Percentiles rank a stretch among this genome's conserved stretches.
Evolutionary conservation across 2,888 invertebrate genomes (phyloP).

Genomic region (Ariolimax columbianus): DNA sequence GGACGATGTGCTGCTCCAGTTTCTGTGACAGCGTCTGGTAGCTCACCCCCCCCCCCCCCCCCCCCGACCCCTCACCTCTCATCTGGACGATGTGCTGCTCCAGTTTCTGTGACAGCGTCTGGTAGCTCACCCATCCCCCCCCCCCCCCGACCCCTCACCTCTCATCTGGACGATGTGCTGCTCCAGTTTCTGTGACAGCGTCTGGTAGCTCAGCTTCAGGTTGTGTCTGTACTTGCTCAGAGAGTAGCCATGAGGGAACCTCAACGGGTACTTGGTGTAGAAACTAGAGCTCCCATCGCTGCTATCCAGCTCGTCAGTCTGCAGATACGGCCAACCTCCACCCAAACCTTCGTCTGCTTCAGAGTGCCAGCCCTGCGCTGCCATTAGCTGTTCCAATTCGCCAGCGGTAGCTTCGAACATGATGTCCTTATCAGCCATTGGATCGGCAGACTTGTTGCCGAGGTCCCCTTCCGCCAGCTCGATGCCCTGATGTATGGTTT

Average conservation of each 20-base stretch:
- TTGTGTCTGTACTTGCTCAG: constrained; percentile 58
- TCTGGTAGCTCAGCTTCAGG: constrained; percentile 59
- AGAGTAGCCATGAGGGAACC: constrained; percentile 57
- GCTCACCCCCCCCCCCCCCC: too few relatives aligned
- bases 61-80: constrained; percentile 33
- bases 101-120: constrained; percentile 56
- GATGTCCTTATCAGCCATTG: constrained; percentile 40
- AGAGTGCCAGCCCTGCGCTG: background rate
- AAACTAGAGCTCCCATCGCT: constrained; percentile 51
- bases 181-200: constrained; percentile 56
- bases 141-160: constrained; percentile 8
- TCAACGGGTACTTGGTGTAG: constrained; percentile 57
- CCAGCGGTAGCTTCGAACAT: constrained; percentile 15
- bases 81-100: constrained; percentile 53
- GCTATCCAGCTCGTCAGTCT: constrained; percentile 45
- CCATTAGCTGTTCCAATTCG: constrained; percentile 8
- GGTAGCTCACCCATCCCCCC: constrained; percentile 58
- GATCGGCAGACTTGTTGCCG: constrained; percentile 54
- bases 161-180: constrained; percentile 49
- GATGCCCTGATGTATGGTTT: constrained; percentile 76
- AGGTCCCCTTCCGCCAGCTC: constrained; percentile 59
- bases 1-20: too few relatives aligned
- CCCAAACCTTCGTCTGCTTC: constrained; percentile 29
- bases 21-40: too few relatives aligned
- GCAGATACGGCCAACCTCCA: constrained; percentile 28